Conservation (phyloP, 2,888 invertebrate genomes). For the Sarcophaga variegata region DNA sequence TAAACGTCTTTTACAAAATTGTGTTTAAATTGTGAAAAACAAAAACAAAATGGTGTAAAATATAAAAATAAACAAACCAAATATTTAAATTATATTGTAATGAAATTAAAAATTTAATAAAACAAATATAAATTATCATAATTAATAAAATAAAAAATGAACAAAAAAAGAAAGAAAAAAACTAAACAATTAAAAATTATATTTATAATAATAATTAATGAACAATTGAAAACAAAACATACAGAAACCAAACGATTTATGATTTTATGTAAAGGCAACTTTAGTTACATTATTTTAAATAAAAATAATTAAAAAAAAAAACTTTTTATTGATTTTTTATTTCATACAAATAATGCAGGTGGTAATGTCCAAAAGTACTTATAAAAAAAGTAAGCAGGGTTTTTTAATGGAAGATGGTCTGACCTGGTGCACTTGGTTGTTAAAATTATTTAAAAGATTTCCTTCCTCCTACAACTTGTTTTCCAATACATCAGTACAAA, state of each 20-base stretch:
- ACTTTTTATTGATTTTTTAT: constrained; percentile 4
- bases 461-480: too few species aligned
- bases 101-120: constrained; percentile 27
- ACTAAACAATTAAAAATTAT: constrained; percentile 56
- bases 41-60: constrained; percentile 55
- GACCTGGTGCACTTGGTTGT: too few species aligned
- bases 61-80: constrained; percentile 7
- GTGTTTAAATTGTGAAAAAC: constrained; percentile 8
- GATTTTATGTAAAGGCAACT: constrained; percentile 67
- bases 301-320: constrained; percentile 63
- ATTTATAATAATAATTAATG: constrained; percentile 57
- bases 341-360: neutral
- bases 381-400: too few species aligned
- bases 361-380: too few species aligned
- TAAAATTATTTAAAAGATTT: too few species aligned
- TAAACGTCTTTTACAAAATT: constrained; percentile 14
- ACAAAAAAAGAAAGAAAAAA: constrained; percentile 36
- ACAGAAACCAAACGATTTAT: constrained; percentile 60
- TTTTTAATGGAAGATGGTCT: too few species aligned
- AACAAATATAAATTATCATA: too few species aligned
- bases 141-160: constrained; percentile 16
- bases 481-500: too few species aligned
- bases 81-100: constrained; percentile 59
- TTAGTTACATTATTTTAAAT: constrained; percentile 71
- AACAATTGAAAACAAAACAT: constrained; percentile 9